These are phyloP conservation scores for Cenopis cana DNA, from an alignment of 2,888 invertebrate species.

Conservation along the genomic window DNA sequence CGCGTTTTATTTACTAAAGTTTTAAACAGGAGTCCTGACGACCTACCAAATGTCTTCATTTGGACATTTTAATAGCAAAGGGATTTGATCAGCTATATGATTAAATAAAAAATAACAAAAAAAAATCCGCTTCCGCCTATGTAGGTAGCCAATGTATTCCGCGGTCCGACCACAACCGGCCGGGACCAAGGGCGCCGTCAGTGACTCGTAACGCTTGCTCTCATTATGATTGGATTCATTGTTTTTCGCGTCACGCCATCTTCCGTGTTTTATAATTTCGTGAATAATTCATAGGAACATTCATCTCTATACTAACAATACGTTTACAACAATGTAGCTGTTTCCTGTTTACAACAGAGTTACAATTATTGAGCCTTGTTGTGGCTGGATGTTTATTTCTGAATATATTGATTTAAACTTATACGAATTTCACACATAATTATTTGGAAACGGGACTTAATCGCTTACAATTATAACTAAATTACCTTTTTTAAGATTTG, in stretches of 20 bases:
- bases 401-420: too few relatives aligned
- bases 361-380: slow-evolving; percentile 9
- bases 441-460: too few relatives aligned
- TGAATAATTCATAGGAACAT: slow-evolving; percentile 63
- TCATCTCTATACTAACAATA: slow-evolving; percentile 47
- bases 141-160: slow-evolving; percentile 1
- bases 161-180: background rate
- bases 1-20: background rate
- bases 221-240: slow-evolving; percentile 66
- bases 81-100: too few relatives aligned
- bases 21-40: background rate
- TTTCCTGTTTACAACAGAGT: slow-evolving; percentile 24
- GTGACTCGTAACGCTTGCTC: slow-evolving; percentile 50
- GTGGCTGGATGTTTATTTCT: background rate
- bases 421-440: too few relatives aligned
- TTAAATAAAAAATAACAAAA: background rate
- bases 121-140: slow-evolving; percentile 16
- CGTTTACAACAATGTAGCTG: slow-evolving; percentile 30
- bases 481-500: too few relatives aligned
- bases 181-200: slow-evolving; percentile 34
- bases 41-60: background rate
- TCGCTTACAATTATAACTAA: too few relatives aligned
- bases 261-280: slow-evolving; percentile 61
- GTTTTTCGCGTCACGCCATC: slow-evolving; percentile 64
- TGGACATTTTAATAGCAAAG: too few relatives aligned